A percentile compares a stretch with the other conserved stretches of the same genome.
Conservation (phyloP, 2,797 vertebrate genomes). For the Coreius guichenoti region DNA sequence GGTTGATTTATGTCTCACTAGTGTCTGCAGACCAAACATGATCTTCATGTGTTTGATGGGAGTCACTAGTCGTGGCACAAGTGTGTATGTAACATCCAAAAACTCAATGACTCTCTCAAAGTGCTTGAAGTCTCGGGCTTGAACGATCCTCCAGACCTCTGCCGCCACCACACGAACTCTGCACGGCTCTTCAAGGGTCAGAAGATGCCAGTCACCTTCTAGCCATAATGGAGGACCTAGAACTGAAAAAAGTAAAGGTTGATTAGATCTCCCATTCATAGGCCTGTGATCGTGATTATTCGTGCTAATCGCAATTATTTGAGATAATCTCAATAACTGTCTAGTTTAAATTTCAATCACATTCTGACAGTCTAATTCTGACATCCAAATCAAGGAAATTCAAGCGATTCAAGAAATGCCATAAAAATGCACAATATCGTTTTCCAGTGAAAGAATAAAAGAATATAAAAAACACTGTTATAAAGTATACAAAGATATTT, state of each 20-base stretch:
- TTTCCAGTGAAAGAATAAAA: neutral
- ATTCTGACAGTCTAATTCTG: neutral
- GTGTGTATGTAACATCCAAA: slow-evolving; percentile 66
- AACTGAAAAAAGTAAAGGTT: slow-evolving; percentile 57
- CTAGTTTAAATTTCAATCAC: neutral
- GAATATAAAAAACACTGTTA: neutral
- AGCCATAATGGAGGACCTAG: slow-evolving; percentile 67
- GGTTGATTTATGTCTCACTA: slow-evolving; percentile 66
- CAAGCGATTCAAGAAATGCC: neutral
- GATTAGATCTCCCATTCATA: neutral
- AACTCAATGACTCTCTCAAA: slow-evolving; percentile 70
- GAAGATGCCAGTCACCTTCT: slow-evolving; percentile 64
- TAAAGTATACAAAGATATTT: neutral
- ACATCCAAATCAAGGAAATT: neutral
- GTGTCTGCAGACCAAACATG: slow-evolving; percentile 78
- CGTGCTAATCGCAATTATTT: neutral
- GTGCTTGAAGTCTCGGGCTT: slow-evolving; percentile 63
- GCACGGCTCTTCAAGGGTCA: slow-evolving; percentile 68
- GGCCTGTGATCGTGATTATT: neutral
- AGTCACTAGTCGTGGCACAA: slow-evolving; percentile 71
- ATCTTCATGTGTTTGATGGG: slow-evolving; percentile 83
- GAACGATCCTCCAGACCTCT: slow-evolving; percentile 66
- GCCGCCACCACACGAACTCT: slow-evolving; percentile 72
- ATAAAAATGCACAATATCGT: neutral
- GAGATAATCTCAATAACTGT: neutral